These are phyloP conservation scores for Helostoma temminkii DNA, from an alignment of 2,797 vertebrate species.

Conservation along the genomic window DNA sequence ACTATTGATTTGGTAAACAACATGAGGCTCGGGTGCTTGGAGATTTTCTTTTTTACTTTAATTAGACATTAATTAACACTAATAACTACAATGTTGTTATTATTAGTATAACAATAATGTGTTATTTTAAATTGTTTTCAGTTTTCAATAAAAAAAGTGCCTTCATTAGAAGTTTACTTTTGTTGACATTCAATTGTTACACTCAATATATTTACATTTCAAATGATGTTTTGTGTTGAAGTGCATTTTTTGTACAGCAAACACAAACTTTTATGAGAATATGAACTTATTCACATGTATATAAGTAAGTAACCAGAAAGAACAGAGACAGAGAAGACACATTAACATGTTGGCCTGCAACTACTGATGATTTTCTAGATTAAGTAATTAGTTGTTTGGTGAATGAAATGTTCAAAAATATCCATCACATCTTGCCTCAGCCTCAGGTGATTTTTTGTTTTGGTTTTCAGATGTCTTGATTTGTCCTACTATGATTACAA, in stretches of 20 bases:
- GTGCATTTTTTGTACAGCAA: neutral
- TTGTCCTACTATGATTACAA: neutral
- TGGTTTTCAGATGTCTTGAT: neutral
- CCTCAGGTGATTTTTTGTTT: too few relatives aligned
- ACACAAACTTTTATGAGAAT: too few relatives aligned
- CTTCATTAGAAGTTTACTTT: conserved; percentile 47
- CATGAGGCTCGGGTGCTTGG: too few relatives aligned
- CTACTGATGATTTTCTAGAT: neutral
- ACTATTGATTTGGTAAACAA: too few relatives aligned
- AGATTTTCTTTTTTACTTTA: too few relatives aligned
- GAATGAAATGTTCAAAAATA: neutral
- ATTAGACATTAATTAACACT: too few relatives aligned
- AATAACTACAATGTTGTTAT: too few relatives aligned
- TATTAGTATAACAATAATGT: neutral
- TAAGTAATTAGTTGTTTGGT: neutral
- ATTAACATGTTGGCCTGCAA: neutral
- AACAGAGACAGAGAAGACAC: neutral
- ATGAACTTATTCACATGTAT: too few relatives aligned
- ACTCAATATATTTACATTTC: conserved; percentile 30
- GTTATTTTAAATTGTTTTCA: neutral
- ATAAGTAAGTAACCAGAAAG: neutral
- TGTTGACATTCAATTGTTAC: neutral
- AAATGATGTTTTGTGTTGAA: neutral
- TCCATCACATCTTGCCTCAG: neutral
- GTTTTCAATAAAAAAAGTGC: neutral